Base-by-base conservation (phyloP, 2,113 vertebrate genomes). In the Lycocorax pyrrhopterus region DNA sequence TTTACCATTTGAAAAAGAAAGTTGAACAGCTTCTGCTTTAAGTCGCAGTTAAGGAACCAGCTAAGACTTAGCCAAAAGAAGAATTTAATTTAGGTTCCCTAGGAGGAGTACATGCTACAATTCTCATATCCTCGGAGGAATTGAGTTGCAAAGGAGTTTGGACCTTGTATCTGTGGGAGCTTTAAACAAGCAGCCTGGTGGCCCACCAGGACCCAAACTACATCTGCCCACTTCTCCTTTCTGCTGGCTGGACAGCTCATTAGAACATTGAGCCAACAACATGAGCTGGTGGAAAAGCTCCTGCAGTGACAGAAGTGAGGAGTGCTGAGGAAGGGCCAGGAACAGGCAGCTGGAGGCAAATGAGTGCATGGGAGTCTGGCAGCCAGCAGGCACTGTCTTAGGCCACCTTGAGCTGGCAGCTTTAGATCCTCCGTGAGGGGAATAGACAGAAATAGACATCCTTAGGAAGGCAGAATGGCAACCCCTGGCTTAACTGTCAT, bases 261-360 rank as follows among this genome's bases (percentile, higher is more conserved):
- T 21, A 11, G 30, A 12, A 1, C 3, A 0, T 17, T 26, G 64
- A 90, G n/a, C 47, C 47, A 10, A 9, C 39, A 15, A 2, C 1
- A 0, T 1, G 32, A 43, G 81, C 6, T 63, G 62, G 5, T 52
- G 49, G 47, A 15, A 53, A 67, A 82, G 39, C 22, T 30, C 26
- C 39, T 25, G 29, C 58, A 10, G 3, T 19, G 58, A 13, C 27
- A 15, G 2, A 52, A 35, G 23, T 15, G 58, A 30, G 37, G 27
- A 33, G 67, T 8, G 66, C 62, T 29, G 33, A 46, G 71, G 49
- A 39, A 35, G n/a, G 41, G 46, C 51, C 26, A 9, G 49, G 77
- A 73, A 5, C 47, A 5, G 0, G 0, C 12, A 30, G 33, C 49
- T 66, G 72, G 41, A 52, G 62, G 41, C 46, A 13, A 12, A 5